A percentile compares a stretch with the other conserved stretches of the same genome.
Evolutionary conservation across 2,113 vertebrate genomes (phyloP).

Genomic region (Apistogramma diplotaenia): DNA sequence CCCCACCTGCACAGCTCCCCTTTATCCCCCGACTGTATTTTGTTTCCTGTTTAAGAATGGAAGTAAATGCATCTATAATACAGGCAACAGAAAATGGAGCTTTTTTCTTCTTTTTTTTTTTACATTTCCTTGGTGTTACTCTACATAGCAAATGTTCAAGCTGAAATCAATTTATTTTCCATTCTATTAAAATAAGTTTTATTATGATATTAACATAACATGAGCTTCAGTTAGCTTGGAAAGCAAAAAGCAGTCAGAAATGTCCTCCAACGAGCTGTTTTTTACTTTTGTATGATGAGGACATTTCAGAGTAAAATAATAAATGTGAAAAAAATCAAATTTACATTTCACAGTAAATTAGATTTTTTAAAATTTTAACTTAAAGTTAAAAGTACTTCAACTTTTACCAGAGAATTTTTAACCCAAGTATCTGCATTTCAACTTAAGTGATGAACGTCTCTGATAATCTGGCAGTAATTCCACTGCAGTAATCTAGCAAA

Average conservation of each 20-base stretch:
- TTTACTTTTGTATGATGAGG: no score
- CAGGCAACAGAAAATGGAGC: background rate
- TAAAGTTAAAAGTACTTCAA: no score
- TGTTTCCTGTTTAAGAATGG: background rate
- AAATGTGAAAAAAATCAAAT: background rate
- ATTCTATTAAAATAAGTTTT: no score
- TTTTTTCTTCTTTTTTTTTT: background rate
- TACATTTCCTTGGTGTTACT: no score
- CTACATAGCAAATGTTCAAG: background rate
- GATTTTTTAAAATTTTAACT: background rate
- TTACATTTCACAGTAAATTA: background rate
- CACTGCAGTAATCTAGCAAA: background rate
- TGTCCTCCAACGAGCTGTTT: no score
- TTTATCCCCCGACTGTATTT: background rate
- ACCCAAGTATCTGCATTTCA: background rate
- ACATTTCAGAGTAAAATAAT: no score
- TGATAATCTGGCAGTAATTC: background rate
- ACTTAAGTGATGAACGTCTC: background rate
- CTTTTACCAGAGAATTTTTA: background rate
- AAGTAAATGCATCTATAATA: background rate
- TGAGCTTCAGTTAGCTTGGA: no score
- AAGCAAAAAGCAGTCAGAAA: no score
- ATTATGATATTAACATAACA: no score
- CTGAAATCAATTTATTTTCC: background rate
- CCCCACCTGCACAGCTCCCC: background rate